A percentile compares a stretch with the other conserved stretches of the same genome.
Evolutionary conservation across 2,113 vertebrate species (phyloP).

Genomic region (Mungos mungo): DNA sequence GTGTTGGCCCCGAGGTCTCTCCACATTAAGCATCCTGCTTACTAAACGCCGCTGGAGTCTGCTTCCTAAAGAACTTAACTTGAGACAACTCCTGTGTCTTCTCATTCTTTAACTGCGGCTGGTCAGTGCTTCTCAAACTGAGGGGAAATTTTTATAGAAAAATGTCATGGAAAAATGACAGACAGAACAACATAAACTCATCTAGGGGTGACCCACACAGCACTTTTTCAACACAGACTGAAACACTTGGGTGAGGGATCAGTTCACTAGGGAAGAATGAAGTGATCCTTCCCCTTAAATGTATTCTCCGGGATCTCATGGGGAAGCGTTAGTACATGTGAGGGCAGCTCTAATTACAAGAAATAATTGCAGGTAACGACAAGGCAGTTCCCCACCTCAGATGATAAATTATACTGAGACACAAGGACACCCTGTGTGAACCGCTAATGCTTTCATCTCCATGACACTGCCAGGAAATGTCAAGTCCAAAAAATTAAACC

Average conservation of each 20-base stretch:
- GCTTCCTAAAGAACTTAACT: not conserved
- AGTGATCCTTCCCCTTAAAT: constrained; percentile 48
- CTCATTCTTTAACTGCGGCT: not conserved
- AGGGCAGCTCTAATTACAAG: constrained; percentile 66
- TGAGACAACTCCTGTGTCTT: not conserved
- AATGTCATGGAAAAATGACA: not conserved
- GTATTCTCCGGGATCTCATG: constrained; percentile 17
- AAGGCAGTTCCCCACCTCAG: constrained; percentile 30
- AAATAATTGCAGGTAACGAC: constrained; percentile 67
- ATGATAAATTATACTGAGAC: constrained; percentile 42
- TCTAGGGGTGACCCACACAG: not conserved
- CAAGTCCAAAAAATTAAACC: constrained; percentile 20
- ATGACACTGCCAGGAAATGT: not conserved
- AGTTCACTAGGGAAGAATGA: constrained; percentile 31
- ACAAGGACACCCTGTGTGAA: constrained; percentile 26
- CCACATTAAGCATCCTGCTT: not conserved
- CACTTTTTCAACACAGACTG: constrained; percentile 35
- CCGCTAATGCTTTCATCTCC: not conserved
- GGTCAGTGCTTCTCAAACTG: not conserved
- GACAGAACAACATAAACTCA: not conserved
- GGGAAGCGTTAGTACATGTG: constrained; percentile 29
- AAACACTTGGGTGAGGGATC: constrained; percentile 44
- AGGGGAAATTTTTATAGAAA: not conserved
- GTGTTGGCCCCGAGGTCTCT: not conserved
- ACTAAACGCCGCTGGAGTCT: not conserved